Base-by-base conservation (phyloP, 2,797 vertebrate species). In the Columba guinea region DNA sequence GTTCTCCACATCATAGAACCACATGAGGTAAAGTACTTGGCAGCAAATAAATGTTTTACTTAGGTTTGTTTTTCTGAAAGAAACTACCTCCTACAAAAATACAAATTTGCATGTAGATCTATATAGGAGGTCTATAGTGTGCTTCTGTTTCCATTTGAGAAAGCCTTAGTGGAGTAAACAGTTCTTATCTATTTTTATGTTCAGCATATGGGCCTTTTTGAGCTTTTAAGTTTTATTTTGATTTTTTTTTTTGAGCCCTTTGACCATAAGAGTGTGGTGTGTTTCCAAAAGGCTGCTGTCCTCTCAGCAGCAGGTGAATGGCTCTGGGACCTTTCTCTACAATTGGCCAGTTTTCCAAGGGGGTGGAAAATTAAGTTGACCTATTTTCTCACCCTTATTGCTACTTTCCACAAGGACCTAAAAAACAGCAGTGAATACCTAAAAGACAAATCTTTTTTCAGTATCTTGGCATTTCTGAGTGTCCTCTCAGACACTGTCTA, bases 1-100 rank as follows among this genome's bases (percentile, higher is more conserved):
- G 98, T 99, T 84, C 98, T 99, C 92, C 98, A 99, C 97, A 99
- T 99, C 95, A 99, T 99, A 90, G 99, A 99, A 68, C 99, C 99
- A 1, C 99, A 99, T 20, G 99, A 99, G 98, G 99, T 98, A 96
- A 86, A 53, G 86, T 82, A 78, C 34, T 70, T 63, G 34, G 28
- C 64, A 60, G 22, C 62, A 62, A 60, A 52, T 13, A 58, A 53
- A 2, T 10, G 14, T 11, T 58, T 21, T 70, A 75, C n/a, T 46
- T 46, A 19, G 44, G 44, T 46, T 46, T 46, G 44, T 46, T 67
- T 32, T 77, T 68, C 37, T 68, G 22, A 55, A 59, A 67, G 34
- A 90, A 30, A 6, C 1, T 63, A 9, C 6, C 3, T 84, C 7
- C 73, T 49, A 37, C 71, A 49, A n/a, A 87, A 71, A 27, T 6